Evolutionary conservation across 92 coral and sea anemone species (phyloP).

Genomic region (Galaxea fascicularis): DNA sequence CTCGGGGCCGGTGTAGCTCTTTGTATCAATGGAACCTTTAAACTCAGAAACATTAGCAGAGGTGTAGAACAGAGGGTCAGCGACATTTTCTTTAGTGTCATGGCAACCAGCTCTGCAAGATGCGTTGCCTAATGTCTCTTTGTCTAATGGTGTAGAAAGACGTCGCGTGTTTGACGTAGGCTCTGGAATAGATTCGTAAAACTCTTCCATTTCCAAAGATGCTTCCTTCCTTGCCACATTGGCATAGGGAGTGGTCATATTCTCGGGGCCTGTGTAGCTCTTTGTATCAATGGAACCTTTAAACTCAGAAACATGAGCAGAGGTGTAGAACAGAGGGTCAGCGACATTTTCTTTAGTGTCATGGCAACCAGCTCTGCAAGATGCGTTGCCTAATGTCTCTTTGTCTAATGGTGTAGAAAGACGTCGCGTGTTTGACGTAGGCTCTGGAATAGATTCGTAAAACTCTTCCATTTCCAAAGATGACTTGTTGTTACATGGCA

Average conservation of each 20-base stretch:
- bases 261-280: not conserved
- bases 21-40: not conserved
- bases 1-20: not conserved
- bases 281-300: not conserved
- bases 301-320: not conserved
- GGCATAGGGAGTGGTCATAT: not conserved
- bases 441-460: not conserved
- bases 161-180: not conserved
- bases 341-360: too few relatives aligned
- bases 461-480: not conserved
- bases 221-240: not conserved
- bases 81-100: too few relatives aligned
- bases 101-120: too few relatives aligned
- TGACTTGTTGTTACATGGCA: not conserved
- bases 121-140: not conserved
- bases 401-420: not conserved
- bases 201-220: not conserved
- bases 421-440: not conserved
- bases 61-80: not conserved
- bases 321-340: not conserved
- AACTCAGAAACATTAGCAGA: not conserved
- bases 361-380: too few relatives aligned
- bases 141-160: not conserved
- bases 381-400: not conserved
- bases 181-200: not conserved